Evolutionary conservation across 2,797 vertebrate species (phyloP).

Genomic region (Tragelaphus eurycerus): DNA sequence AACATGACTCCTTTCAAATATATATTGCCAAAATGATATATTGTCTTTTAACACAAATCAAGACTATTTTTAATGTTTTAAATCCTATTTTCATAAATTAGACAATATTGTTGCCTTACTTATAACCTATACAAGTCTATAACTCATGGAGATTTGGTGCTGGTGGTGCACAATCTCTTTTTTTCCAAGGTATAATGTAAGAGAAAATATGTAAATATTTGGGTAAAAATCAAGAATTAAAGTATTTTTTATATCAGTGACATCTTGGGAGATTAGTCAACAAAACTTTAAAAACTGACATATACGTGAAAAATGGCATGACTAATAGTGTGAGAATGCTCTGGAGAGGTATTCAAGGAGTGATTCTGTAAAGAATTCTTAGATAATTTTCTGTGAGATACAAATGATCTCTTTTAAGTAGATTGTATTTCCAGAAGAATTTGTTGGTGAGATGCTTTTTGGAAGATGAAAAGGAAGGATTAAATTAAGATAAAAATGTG

Average conservation of each 20-base stretch:
- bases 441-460: neutral
- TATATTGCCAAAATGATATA: neutral
- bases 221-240: neutral
- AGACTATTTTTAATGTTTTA: neutral
- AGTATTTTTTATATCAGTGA: neutral
- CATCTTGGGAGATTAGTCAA: neutral
- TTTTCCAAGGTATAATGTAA: neutral
- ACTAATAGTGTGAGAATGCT: neutral
- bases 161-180: neutral
- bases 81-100: neutral
- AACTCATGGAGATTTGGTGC: neutral
- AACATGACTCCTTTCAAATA: neutral
- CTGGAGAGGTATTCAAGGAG: neutral
- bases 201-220: neutral
- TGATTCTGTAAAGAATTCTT: neutral
- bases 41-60: neutral
- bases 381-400: neutral
- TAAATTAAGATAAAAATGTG: neutral
- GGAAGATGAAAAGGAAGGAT: neutral
- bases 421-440: neutral
- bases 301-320: neutral
- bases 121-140: neutral
- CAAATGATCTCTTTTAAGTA: neutral
- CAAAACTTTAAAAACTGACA: neutral
- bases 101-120: neutral